Conservation (phyloP, 2,797 vertebrate species). For the Anisognathus igniventris region DNA sequence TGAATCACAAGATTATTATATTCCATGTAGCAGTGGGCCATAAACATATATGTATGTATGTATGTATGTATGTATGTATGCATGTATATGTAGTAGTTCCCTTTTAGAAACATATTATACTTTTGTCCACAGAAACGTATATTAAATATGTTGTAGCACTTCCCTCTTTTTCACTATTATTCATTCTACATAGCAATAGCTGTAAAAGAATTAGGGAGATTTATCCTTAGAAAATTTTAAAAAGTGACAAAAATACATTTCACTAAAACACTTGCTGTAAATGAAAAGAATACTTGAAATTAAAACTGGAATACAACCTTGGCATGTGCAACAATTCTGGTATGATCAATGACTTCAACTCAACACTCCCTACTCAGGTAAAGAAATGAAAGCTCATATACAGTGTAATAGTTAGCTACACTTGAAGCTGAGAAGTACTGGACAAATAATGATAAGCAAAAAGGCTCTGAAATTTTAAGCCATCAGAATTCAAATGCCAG, state of each 20-base stretch:
- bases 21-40: not conserved
- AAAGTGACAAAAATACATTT: not conserved
- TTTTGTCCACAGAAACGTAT: not conserved
- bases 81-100: not conserved
- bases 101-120: not conserved
- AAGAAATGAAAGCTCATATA: not conserved
- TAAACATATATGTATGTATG: not conserved
- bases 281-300: not conserved
- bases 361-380: not conserved
- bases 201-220: not conserved
- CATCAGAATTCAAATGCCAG: not conserved
- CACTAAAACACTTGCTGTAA: not conserved
- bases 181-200: not conserved
- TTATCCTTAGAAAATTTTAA: not conserved
- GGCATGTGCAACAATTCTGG: not conserved
- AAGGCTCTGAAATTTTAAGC: not conserved
- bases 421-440: not conserved
- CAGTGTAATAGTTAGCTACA: not conserved
- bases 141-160: not conserved
- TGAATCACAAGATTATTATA: not conserved
- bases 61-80: not conserved
- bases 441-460: not conserved
- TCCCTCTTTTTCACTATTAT: not conserved
- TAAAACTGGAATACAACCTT: not conserved
- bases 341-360: not conserved